Evolutionary conservation across 2,888 invertebrate species (phyloP), one percentile per base, ranked within the genome.

Genomic region (Embidobia sp.): DNA sequence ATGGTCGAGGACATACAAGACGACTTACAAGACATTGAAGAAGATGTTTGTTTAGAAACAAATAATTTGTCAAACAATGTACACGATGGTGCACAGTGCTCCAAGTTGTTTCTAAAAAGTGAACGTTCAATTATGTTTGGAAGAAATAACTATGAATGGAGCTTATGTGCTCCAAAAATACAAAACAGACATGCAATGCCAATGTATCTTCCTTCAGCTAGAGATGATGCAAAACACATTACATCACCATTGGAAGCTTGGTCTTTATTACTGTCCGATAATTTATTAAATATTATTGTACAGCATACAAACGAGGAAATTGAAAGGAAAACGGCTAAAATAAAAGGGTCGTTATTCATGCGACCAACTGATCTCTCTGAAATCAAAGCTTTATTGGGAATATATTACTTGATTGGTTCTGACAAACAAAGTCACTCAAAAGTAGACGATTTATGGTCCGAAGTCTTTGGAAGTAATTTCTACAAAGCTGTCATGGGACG

Each of bases 261-360:
- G 64, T 42, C 46, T 0, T 19, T 53, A 2, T 22, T 77, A 3
- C 66, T 75, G 10, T 22, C 46, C 1, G 35, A 53, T 10, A 29
- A 77, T 26, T 63, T 79, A 6, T 26, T 75, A 6, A 27, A 77
- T 1, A 55, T 73, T 3, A 77, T 80, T 33, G 49, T 80, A 10
- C 26, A 42, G 13, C 49, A 57, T 26, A 80, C 78, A 1, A 78
- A 78, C 15, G 13, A 22, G 1, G 10, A 64, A 70, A 76, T 79
- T 8, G 67, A 67, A 7, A 5, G 31, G 5, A 2, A 10, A 0
- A 22, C 4, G 22, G 3, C 22, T 4, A 22, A 3, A 22, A 22
- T 3, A 4, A 22, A 6, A 3, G 22, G 6, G 6, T 22, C 6
- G 22, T 22, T 22, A 22, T 6, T 22, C 6, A 3, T 4, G 22